Base-by-base conservation (phyloP, 1,140 invertebrate species). In the Drosophila miranda region DNA sequence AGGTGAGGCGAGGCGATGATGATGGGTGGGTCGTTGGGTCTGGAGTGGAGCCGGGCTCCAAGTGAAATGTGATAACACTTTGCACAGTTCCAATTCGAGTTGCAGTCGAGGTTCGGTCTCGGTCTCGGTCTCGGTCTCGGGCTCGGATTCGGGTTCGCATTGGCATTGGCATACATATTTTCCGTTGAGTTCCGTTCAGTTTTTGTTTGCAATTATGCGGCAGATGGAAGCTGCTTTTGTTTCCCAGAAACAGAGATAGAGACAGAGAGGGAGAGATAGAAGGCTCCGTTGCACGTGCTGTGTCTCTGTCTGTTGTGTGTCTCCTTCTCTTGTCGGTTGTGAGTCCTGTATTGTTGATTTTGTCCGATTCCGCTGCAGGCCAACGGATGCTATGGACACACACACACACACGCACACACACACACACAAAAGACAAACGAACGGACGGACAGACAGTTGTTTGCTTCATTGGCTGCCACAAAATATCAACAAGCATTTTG, bases 401-500 rank as follows among this genome's bases (percentile, higher is more conserved):
- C 68, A 70, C 23, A 23, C 23, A 23, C 23, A 5, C 23, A 23
- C n/a, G n/a, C 23, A 23, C 23, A 4, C 23, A 23, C 2, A 23
- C 23, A 19, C 19, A 19, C 19, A 19, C 1, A 19, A 21, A 59
- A 69, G 56, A 54, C 66, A 61, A 53, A 23, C 72, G 41, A 26
- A 28, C 28, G 28, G 58, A 45, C 46, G 50, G 70, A 45, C 56
- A 68, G 67, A 54, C 58, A 55, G 72, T 79, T 84, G 81, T 84
- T 84, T 86, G 80, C 81, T 86, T 86, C 82, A 86, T 84, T 84
- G 80, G 81, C 81, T 84, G 81, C 81, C 80, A 86, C 80, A 84
- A 86, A 84, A 84, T 84, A 84, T 81, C 81, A 84, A 84, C 82
- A 84, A 84, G 82, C 73, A 86, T 86, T 84, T 86, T 84, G 81